Evolutionary conservation across 2,113 vertebrate genomes (phyloP), one percentile per base, ranked within the genome.

Genomic region (Rhea pennata): DNA sequence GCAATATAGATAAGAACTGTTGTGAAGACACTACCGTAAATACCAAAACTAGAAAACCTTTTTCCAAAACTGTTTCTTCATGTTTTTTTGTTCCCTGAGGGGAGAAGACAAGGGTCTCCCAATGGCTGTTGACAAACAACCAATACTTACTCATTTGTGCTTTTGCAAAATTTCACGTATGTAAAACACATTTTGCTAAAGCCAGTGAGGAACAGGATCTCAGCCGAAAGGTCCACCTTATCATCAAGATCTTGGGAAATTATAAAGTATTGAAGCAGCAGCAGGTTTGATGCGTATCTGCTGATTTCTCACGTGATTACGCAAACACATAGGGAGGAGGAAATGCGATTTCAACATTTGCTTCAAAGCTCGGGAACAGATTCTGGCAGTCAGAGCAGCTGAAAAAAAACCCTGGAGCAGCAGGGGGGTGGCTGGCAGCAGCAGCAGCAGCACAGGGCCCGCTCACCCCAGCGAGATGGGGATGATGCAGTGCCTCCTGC

Each of bases 161-260:
- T 90, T 92, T 42, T 83, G 50, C 36, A 85, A 87, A 74, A 84
- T 31, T 83, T 67, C 66, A 66, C 21, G 33, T 36, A 13, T 4
- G 3, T 80, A 53, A 91, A 66, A 54, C 2, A 1, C 10, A 76
- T 24, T 89, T 85, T 90, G 67, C 64, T 62, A 59, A 83, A 87
- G 12, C 31, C 39, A 2, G 33, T 31, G 67, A 93, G 62, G 59
- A 92, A 53, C 6, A 46, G 22, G 29, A 51, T 80, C 78, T 64
- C 59, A 77, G 77, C 36, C n/a, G 36, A 42, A 81, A 81, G 24
- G 48, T 84, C 53, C 76, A 78, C 75, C 59, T 91, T n/a, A 36
- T 36, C 15, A 39, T 44, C 40, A 69, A 59, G 54, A 84, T 58
- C 91, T 76, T 91, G 78, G 61, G 89, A 94, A 95, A 91, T 21